Conservation (phyloP, 2,113 vertebrate species). For the Alexandromys fortis region DNA sequence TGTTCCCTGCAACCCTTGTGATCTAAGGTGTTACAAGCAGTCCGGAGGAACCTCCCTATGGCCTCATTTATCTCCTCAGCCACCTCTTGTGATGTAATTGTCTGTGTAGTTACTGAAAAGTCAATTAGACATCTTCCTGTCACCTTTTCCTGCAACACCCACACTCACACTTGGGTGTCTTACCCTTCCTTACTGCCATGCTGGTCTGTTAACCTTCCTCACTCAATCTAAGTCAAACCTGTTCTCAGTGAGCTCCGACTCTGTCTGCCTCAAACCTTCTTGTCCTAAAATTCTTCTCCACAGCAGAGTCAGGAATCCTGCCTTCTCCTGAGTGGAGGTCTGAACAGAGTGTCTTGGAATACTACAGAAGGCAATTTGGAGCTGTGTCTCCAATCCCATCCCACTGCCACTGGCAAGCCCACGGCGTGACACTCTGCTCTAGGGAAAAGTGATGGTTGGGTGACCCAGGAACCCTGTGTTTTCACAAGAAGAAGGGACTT, state of each 20-base stretch:
- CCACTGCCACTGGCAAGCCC: background rate
- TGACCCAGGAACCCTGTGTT: background rate
- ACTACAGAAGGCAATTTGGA: background rate
- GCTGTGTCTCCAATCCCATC: background rate
- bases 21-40: background rate
- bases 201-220: background rate
- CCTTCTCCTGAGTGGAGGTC: background rate
- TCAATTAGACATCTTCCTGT: background rate
- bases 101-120: background rate
- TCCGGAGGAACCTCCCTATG: background rate
- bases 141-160: background rate
- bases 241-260: background rate
- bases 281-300: background rate
- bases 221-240: background rate
- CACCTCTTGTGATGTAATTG: background rate
- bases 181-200: background rate
- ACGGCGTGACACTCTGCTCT: accelerated
- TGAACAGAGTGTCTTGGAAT: background rate
- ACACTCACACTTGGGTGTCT: background rate
- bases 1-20: background rate
- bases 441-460: no score
- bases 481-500: background rate
- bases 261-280: no score
- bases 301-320: background rate
- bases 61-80: background rate